Evolutionary conservation across 2,888 invertebrate genomes (phyloP).

Genomic region (Eurytoma californica): DNA sequence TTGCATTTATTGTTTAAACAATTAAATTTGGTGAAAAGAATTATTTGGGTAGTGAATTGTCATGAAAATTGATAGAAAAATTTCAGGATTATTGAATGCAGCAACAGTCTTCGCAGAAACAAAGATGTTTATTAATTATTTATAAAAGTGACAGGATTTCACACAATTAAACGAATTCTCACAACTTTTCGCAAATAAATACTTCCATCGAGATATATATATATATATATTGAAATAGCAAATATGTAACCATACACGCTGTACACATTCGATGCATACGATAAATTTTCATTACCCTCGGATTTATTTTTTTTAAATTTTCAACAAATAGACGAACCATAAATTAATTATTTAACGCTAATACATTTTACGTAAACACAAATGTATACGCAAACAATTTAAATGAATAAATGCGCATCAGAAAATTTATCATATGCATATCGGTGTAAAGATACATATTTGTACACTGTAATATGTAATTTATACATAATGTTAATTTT

Average conservation of each 20-base stretch:
- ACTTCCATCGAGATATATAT: slow-evolving; percentile 30
- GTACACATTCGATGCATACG: neutral
- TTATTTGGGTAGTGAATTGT: slow-evolving; percentile 14
- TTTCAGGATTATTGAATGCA: neutral
- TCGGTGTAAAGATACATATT: slow-evolving; percentile 37
- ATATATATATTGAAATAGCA: slow-evolving; percentile 20
- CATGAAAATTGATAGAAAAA: neutral
- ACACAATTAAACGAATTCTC: slow-evolving; percentile 23
- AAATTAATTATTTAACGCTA: too few species aligned
- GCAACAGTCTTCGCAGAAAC: neutral
- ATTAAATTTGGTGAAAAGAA: too few species aligned
- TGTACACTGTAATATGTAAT: slow-evolving; percentile 32
- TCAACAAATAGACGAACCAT: too few species aligned
- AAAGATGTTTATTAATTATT: neutral
- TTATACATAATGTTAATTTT: slow-evolving; percentile 31
- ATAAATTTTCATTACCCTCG: too few species aligned
- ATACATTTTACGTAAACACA: too few species aligned
- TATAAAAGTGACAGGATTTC: neutral
- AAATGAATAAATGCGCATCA: too few species aligned
- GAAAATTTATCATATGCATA: slow-evolving; percentile 1
- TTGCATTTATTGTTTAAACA: too few species aligned
- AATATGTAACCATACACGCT: slow-evolving; percentile 38
- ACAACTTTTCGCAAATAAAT: slow-evolving; percentile 30
- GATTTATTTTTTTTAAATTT: too few species aligned
- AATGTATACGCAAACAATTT: too few species aligned